Base-by-base conservation (phyloP, 1,140 invertebrate species). In the Apis cerana region DNA sequence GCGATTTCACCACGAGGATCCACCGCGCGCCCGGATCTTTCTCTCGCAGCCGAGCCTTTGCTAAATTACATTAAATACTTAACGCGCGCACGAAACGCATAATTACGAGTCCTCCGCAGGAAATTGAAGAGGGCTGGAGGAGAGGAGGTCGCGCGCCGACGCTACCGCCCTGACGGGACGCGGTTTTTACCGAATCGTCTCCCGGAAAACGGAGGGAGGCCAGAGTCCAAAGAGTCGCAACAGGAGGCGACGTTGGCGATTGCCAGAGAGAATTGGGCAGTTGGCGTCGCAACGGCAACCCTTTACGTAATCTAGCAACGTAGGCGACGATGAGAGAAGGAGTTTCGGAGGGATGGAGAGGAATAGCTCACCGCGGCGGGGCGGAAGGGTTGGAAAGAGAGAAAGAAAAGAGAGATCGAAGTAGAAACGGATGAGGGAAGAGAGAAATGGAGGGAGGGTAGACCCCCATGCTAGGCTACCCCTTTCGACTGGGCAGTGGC, bases 401-500 rank as follows among this genome's bases (percentile, higher is more conserved):
- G 69, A 27, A 71, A 3, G 9, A 23, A 58, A 59, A n/a, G 72
- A 12, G 64, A 43, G 33, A 67, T 2, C 19, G 65, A 65, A 64
- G 72, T 17, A 67, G 64, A 43, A 50, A 19, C 56, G 33, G 23
- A 48, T 33, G 82, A 48, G 27, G 48, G 48, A 27, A 4, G n/a
- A 56, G 23, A 23, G 75, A 8, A 23, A 65, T 65, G 62, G 62
- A 48, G 65, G 59, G 59, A 52, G 71, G 10, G 72, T 17, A 50
- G 70, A 59, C 52, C 61, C 33, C 74, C 21, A 69, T 59, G 62
- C 50, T 21, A 48, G 33, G 77, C 89, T 89, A 91, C 90, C 89
- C 90, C 90, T 92, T 92, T 92, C 82, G 88, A 83, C 88, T 92
- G 92, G 90, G 85, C 92, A 92, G 92, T 90, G 84, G 84, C 85